phyloP scores from a whole-genome alignment of 2,888 invertebrate genomes.

The Abrostola triplasia region DNA sequence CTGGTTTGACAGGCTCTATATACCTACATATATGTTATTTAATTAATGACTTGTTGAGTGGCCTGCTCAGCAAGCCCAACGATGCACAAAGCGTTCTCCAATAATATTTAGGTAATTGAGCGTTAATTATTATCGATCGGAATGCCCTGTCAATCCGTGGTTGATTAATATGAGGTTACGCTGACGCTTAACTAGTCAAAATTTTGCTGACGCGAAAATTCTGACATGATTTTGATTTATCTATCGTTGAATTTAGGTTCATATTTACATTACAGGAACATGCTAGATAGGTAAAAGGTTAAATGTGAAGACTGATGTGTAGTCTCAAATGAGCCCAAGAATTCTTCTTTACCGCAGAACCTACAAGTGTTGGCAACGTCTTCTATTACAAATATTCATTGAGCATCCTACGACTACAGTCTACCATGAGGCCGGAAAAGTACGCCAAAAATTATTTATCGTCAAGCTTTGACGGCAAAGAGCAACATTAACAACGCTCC shows the following conservation, averaged over 20 bases:
- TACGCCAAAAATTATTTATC: constrained; percentile 24
- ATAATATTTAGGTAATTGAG: constrained; percentile 60
- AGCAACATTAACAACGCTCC: constrained; percentile 44
- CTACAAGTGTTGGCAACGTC: background rate
- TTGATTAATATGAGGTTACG: constrained; percentile 61
- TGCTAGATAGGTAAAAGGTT: constrained; percentile 1
- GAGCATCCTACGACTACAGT: constrained; percentile 10
- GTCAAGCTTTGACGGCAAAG: constrained; percentile 29
- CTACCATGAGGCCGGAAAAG: constrained; percentile 9
- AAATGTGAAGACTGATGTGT: background rate
- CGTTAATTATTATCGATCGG: constrained; percentile 53
- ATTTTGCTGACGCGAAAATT: constrained; percentile 30
- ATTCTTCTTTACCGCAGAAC: background rate
- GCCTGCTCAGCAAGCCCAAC: constrained; percentile 15
- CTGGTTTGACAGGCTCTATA: constrained; percentile 27
- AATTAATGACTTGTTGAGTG: constrained; percentile 38
- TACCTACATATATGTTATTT: constrained; percentile 7
- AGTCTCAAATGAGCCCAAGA: background rate
- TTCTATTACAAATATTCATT: constrained; percentile 14
- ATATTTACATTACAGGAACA: constrained; percentile 17
- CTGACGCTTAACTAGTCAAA: constrained; percentile 41
- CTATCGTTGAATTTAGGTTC: constrained; percentile 23
- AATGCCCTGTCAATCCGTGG: constrained; percentile 60
- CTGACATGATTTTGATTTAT: constrained; percentile 35
- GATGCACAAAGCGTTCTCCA: constrained; percentile 27